Base-by-base conservation (phyloP, 1,140 invertebrate species). In the Aphis craccivora region DNA sequence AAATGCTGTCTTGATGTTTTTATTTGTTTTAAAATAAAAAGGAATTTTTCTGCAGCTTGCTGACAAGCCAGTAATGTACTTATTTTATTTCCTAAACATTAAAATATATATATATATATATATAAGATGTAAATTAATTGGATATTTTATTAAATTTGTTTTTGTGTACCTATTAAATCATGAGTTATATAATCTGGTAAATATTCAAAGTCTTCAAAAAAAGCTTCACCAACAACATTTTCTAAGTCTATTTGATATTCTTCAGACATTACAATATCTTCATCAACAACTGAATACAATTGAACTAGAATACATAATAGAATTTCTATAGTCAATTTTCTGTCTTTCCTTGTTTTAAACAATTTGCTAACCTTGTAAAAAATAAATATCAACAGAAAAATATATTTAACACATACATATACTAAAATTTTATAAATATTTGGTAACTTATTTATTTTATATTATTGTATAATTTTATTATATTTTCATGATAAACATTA, bases 301-400 rank as follows among this genome's bases (percentile, higher is more conserved):
- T 93, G 91, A 86, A 93, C 51, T 30, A 93, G 18, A 51, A 93
- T 93, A 93, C 91, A 93, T 25, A 93, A 40, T 25, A 93, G n/a
- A n/a, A 93, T 93, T 93, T 93, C 91, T 53, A 93, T 8, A 40
- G 91, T 51, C 22, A 93, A 37, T 30, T 86, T 93, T 93, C 91
- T 93, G 25, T 93, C 91, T 55, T 93, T 93, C 43, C 91, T 86
- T 53, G 91, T 93, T 93, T 93, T 83, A 84, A 93, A 84, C n/a
- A 93, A 93, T 84, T 93, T 81, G 35, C 23, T 30, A 81, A 93
- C 76, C 91, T 93, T 51, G 9, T 40, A 55, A 84, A 86, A 45
- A 91, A 86, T 20, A 93, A 86, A 81, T 40, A 86, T 86, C 0
- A 88, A 89, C 3, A n/a, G 4, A 76, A 67, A 67, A 76, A 18